Evolutionary conservation across 2,888 invertebrate genomes (phyloP).

Genomic region (Drosophila barbarae): DNA sequence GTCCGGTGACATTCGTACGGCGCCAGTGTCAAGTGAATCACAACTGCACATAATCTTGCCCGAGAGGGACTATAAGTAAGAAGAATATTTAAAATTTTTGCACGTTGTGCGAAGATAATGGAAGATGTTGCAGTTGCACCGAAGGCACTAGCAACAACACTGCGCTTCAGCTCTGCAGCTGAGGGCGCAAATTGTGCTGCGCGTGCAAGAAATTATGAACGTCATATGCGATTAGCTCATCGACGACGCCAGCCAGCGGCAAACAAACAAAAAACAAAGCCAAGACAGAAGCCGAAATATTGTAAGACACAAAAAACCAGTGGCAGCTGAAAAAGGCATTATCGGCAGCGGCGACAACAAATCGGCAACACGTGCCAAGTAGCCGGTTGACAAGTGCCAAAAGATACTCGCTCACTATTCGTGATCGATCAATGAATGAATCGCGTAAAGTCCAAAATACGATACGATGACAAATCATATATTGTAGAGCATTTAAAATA

Average conservation of each 20-base stretch:
- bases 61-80: constrained; percentile 21
- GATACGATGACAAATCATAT: constrained; percentile 23
- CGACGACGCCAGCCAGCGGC: constrained; percentile 38
- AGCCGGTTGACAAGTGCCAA: constrained; percentile 56
- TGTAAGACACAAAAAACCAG: constrained; percentile 40
- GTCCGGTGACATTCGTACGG: background rate
- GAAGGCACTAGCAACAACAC: constrained; percentile 24
- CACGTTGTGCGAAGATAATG: constrained; percentile 51
- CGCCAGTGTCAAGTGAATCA: constrained; percentile 28
- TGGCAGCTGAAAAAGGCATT: constrained; percentile 36
- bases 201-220: constrained; percentile 63
- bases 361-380: constrained; percentile 61
- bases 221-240: constrained; percentile 68
- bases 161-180: constrained; percentile 49
- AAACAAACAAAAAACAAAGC: constrained; percentile 33
- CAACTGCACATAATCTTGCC: constrained; percentile 6
- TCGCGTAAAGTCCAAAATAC: constrained; percentile 54
- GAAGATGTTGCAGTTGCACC: constrained; percentile 18
- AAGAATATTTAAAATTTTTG: constrained; percentile 58
- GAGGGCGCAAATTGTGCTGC: constrained; percentile 50
- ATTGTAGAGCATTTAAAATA: background rate
- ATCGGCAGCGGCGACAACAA: constrained; percentile 34
- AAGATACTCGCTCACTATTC: constrained; percentile 54
- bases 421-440: constrained; percentile 74
- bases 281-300: constrained; percentile 46